Evolutionary conservation across 2,888 invertebrate genomes (phyloP), one percentile per base, ranked within the genome.

Genomic region (Caenorhabditis panamensis): DNA sequence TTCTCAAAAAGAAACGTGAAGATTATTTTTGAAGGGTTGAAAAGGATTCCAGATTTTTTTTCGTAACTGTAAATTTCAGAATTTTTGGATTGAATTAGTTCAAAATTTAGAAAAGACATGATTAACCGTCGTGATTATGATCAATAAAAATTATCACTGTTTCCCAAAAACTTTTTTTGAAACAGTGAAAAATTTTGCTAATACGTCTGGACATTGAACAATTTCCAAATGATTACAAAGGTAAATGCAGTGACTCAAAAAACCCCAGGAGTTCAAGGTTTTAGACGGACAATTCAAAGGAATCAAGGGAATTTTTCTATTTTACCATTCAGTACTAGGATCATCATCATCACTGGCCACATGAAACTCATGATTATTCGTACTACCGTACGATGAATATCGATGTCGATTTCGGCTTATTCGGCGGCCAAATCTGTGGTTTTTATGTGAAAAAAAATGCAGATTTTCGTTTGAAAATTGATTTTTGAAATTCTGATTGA

Each of bases 351-450:
- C 64, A n/a, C 51, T 28, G 0, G 13, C 51, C 9, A 20, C 16
- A 1, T 22, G n/a, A 16, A 61, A 3, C 6, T 58, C 62, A 24
- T 36, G 49, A 49, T 63, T 69, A 62, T 20, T 64, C 5, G 53
- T 68, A 53, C 79, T 79, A 62, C 79, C 79, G 24, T 79, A 79
- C 0, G 79, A 77, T 16, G 62, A 67, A 28, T 53, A 79, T 18
- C 72, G 66, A 13, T 66, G 53, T 11, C 49, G 58, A 53, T 59
- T 75, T 41, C 75, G 67, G 28, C 54, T 67, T 47, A 61, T 62
- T 47, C 62, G 75, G 36, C 66, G 59, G 4, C 73, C 59, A 20
- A 20, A 26, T 31, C 66, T 73, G 73, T 13, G 37, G n/a, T 61
- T 68, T 58, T 20, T 47, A 9, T 31, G 5, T n/a, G n/a, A n/a